A percentile compares a stretch with the other conserved stretches of the same genome.
These are phyloP conservation scores for Meta bourneti DNA, from an alignment of 2,888 invertebrate genomes.

Conservation along the genomic window DNA sequence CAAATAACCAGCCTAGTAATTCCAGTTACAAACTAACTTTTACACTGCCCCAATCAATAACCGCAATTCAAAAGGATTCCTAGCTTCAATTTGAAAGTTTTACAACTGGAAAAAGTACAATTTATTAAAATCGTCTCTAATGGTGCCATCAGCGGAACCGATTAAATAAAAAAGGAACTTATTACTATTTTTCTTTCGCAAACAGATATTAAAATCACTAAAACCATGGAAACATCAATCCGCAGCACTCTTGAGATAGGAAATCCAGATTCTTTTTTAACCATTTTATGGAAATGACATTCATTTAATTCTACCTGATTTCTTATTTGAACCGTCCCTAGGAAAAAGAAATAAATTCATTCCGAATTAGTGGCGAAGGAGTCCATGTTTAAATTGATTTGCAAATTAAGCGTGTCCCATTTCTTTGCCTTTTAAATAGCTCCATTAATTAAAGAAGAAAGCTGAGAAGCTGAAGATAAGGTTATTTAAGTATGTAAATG, in stretches of 20 bases:
- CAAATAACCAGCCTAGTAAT: too few relatives aligned
- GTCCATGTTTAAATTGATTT: neutral
- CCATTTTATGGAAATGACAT: neutral
- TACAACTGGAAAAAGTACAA: too few relatives aligned
- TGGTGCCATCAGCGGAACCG: neutral
- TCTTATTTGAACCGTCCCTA: neutral
- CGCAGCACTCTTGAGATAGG: neutral
- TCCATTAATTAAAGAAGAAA: neutral
- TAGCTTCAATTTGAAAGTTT: too few relatives aligned
- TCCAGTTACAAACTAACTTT: too few relatives aligned
- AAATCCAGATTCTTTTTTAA: neutral
- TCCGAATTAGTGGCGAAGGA: neutral
- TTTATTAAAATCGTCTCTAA: too few relatives aligned
- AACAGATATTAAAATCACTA: neutral
- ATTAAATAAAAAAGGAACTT: neutral
- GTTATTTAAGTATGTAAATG: constrained; percentile 1
- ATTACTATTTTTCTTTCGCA: neutral
- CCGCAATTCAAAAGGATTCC: too few relatives aligned
- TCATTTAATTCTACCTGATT: constrained; percentile 1
- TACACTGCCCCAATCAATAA: too few relatives aligned
- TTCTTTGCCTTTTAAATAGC: constrained; percentile 7
- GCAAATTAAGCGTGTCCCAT: neutral
- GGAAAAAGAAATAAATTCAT: neutral
- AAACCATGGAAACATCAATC: neutral
- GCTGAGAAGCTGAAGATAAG: neutral